Evolutionary conservation across 1,140 invertebrate species (phyloP), one percentile per base, ranked within the genome.

Genomic region (Protaetia brevitarsis): DNA sequence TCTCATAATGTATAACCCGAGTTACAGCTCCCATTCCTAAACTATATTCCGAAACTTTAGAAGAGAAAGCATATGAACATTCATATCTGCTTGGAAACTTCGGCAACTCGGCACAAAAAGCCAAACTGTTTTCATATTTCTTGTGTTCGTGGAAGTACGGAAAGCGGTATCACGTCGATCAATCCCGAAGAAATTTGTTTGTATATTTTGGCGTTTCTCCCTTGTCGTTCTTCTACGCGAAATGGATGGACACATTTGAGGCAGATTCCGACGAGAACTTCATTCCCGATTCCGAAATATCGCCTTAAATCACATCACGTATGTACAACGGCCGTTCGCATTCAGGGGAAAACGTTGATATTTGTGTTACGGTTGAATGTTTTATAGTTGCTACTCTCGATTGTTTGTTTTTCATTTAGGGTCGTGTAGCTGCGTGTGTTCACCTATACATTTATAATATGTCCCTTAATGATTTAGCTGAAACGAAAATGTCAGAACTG

Each of bases 351-450:
- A 51, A 51, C 19, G 41, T 23, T 51, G 41, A 51, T 51, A 51
- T 51, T 51, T 51, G 41, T 51, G 41, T 51, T 51, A 23, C 41
- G 41, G 16, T 19, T 51, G 41, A 26, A 51, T 51, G 41, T 51
- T 51, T 51, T 51, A 51, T 23, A 51, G 41, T 51, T 51, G 41
- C 26, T 51, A 23, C 41, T 19, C 26, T 51, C 41, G 41, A 19
- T 51, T 51, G 41, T 51, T 51, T 51, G 41, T 51, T 51, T 51
- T 51, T 51, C 41, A 51, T 51, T 51, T 51, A 23, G 21, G 41
- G 41, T 51, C 19, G 41, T 51, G 41, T 23, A 51, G 19, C 26
- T 19, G 19, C 19, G 41, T 19, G 41, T 23, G 41, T 51, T 51
- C 26, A 51, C 41, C 6, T 19, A 19, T 19, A 51, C 41, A 51